Base-by-base conservation (phyloP, 2,888 invertebrate species). In the Itoplectis maculator region DNA sequence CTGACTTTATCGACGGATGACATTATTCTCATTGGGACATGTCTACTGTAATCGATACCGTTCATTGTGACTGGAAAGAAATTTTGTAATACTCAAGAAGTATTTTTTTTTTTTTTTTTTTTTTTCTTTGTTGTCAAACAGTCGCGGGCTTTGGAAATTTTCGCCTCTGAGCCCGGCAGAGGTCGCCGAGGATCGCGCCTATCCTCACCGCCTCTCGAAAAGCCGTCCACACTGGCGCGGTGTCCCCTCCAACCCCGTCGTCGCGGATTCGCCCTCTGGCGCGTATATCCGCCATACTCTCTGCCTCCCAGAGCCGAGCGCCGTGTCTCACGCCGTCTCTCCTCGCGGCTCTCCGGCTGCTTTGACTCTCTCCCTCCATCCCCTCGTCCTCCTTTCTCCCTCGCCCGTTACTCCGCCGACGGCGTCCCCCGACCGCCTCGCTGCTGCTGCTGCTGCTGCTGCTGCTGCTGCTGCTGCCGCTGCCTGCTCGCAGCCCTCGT, bases 331-430 rank as follows among this genome's bases (percentile, higher is more conserved):
- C 75, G 74, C n/a, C n/a, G 65, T 40, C 63, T 47, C 47, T 45
- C 59, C 70, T 56, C 65, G 15, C n/a, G n/a, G n/a, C 72, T 75
- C 45, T 54, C 51, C 20, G 54, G 23, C 74, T n/a, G n/a, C n/a
- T n/a, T 68, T 69, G 54, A 56, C 42, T 2, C 29, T n/a, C 66
- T 81, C 72, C 72, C 65, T 76, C 76, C 76, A 66, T 77, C 72
- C 70, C 76, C 76, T 68, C 73, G 73, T 66, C 42, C 73, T 79
- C 51, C 66, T 73, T 79, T 59, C 74, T 79, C 69, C 79, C 47
- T 66, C 59, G 49, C 66, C 76, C 76, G 70, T 72, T 72, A 72
- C 72, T 77, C 76, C 76, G 77, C 69, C 81, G 42, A 37, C 15
- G 61, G 47, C 23, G 35, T 11, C 72, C 59, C n/a, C n/a, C n/a